phyloP scores from a whole-genome alignment of 2,113 vertebrate genomes.

The Rhea americana region DNA sequence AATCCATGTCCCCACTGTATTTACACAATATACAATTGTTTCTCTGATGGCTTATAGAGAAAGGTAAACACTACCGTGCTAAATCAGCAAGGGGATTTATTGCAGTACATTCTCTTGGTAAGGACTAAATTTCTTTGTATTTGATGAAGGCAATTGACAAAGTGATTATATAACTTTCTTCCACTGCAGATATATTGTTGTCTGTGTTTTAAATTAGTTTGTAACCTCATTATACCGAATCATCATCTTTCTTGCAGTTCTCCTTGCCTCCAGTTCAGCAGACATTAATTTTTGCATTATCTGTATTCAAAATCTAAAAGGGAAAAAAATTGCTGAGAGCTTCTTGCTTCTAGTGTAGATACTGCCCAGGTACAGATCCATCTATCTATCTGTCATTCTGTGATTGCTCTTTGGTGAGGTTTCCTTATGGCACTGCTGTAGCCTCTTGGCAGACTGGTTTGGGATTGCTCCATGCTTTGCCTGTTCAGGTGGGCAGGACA shows the following conservation, averaged over 20 bases:
- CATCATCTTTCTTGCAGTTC: background rate
- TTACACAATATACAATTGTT: constrained; percentile 54
- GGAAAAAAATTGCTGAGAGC: background rate
- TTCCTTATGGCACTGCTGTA: background rate
- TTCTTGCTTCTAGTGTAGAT: background rate
- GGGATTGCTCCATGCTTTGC: background rate
- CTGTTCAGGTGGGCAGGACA: background rate
- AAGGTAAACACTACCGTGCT: constrained; percentile 12
- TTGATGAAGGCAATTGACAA: background rate
- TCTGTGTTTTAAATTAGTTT: background rate
- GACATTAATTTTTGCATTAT: background rate
- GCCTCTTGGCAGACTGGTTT: background rate
- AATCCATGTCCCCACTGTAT: constrained; percentile 59
- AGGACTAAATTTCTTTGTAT: background rate
- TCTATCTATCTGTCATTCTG: background rate
- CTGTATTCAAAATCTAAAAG: background rate
- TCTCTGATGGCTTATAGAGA: constrained; percentile 30
- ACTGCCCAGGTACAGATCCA: no score
- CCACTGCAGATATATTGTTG: background rate
- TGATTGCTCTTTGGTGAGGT: background rate
- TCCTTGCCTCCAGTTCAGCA: background rate
- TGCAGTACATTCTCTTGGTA: background rate
- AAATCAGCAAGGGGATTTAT: constrained; percentile 10
- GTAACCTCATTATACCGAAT: constrained; percentile 31
- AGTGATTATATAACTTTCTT: background rate